Conservation (phyloP, 2,797 vertebrate species). For the Sebastiscus tertius region DNA sequence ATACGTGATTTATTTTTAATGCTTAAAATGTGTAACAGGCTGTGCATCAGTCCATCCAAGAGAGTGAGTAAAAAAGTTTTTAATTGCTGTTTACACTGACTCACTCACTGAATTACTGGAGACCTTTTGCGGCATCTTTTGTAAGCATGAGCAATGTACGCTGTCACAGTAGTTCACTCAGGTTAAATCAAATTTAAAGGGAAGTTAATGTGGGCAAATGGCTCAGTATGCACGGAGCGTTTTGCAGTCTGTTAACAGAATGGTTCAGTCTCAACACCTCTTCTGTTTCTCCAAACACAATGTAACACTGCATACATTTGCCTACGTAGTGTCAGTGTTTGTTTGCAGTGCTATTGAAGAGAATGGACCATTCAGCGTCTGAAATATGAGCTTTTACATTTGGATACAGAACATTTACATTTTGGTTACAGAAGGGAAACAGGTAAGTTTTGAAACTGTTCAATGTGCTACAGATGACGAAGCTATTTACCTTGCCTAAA, state of each 20-base stretch:
- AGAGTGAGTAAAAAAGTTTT: constrained; percentile 6
- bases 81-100: constrained; percentile 33
- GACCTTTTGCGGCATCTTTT: not conserved
- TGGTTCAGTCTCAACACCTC: not conserved
- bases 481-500: not conserved
- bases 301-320: not conserved
- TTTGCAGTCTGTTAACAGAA: constrained; percentile 14
- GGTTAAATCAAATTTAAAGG: constrained; percentile 13
- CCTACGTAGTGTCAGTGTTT: not conserved
- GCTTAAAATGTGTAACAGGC: not conserved
- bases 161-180: constrained; percentile 20
- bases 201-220: not conserved
- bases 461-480: not conserved
- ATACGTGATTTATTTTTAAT: not conserved
- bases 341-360: not conserved
- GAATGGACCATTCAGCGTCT: not conserved
- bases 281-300: constrained; percentile 1
- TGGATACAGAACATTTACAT: too few relatives aligned
- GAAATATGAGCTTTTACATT: not conserved
- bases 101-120: not conserved
- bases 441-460: not conserved
- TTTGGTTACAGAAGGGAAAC: too few relatives aligned
- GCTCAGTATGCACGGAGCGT: not conserved
- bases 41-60: constrained; percentile 1
- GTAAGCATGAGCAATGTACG: constrained; percentile 17